A percentile compares a stretch with the other conserved stretches of the same genome.
Evolutionary conservation across 1,140 invertebrate species (phyloP).

Genomic region (Tigriopus japonicus): DNA sequence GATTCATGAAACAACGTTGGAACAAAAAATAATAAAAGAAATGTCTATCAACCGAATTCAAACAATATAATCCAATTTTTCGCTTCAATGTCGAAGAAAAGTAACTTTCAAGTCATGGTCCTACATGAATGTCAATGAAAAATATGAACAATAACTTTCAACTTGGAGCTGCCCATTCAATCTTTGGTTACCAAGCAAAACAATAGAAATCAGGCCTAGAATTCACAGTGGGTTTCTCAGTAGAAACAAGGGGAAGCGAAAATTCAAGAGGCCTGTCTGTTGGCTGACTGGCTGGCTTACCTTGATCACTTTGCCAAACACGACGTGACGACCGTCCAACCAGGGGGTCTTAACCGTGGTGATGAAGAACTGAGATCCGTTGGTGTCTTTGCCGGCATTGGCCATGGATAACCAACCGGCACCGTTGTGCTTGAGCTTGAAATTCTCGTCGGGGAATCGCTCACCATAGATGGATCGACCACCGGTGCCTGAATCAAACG

Average conservation of each 20-base stretch:
- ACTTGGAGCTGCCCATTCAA: no score
- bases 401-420: slow-evolving; percentile 90
- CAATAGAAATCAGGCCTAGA: slow-evolving; percentile 8
- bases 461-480: slow-evolving; percentile 56
- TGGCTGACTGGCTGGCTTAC: slow-evolving; percentile 20
- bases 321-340: slow-evolving; percentile 77
- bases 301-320: slow-evolving; percentile 68
- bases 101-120: no score
- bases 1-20: no score
- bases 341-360: slow-evolving; percentile 69
- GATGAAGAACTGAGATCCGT: slow-evolving; percentile 92
- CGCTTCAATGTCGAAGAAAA: no score
- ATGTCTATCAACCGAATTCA: no score
- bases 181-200: no score
- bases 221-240: slow-evolving; percentile 14
- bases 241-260: slow-evolving; percentile 20
- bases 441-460: slow-evolving; percentile 83
- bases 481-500: background rate
- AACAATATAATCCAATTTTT: no score
- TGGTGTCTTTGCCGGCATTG: slow-evolving; percentile 55
- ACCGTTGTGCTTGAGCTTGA: slow-evolving; percentile 63
- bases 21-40: no score
- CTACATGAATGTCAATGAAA: no score
- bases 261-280: background rate
- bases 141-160: no score